Base-by-base conservation (phyloP, 2,888 invertebrate species). In the Disparrhopalites patrizii region DNA sequence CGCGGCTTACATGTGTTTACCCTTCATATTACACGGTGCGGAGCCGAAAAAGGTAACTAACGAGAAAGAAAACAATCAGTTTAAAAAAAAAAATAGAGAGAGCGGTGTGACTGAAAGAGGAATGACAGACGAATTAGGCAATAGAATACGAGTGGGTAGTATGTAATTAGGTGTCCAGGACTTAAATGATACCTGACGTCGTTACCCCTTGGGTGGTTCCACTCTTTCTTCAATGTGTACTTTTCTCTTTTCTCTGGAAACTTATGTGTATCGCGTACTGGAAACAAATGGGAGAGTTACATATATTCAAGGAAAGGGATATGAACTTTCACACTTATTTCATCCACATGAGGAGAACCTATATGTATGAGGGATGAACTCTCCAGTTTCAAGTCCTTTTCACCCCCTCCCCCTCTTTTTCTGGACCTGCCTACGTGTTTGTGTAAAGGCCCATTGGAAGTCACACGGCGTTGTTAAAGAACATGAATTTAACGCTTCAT, bases 91-190 rank as follows among this genome's bases (percentile, higher is more conserved):
- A n/a, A n/a, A n/a, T 20, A 23, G 30, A 47, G 47, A 31, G 13
- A 27, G 60, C 60, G 60, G 60, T 47, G 60, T 60, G 60, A 60
- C 43, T 43, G 38, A 57, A 64, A 43, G 55, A 43, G 57, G 31
- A 64, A 56, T 64, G 64, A 64, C 64, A 64, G 64, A 56, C 56
- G 43, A 47, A 64, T 64, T 64, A 56, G 56, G 56, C 20, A 62
- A 62, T 54, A 28, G 62, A 64, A 64, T 47, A 50, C 27, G 50
- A 56, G 52, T 18, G 23, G 60, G 60, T 47, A 43, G 60, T 47
- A 56, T 55, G 56, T 64, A 64, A 64, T 64, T 56, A 56, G 54
- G 60, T 60, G 60, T 62, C 55, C 50, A 31, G 31, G 30, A 23
- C 28, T 28, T 47, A 36, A 62, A 62, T 62, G 54, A 62, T 62